Evolutionary conservation across 2,888 invertebrate genomes (phyloP), one percentile per base, ranked within the genome.

Genomic region (Polydrusus cervinus): DNA sequence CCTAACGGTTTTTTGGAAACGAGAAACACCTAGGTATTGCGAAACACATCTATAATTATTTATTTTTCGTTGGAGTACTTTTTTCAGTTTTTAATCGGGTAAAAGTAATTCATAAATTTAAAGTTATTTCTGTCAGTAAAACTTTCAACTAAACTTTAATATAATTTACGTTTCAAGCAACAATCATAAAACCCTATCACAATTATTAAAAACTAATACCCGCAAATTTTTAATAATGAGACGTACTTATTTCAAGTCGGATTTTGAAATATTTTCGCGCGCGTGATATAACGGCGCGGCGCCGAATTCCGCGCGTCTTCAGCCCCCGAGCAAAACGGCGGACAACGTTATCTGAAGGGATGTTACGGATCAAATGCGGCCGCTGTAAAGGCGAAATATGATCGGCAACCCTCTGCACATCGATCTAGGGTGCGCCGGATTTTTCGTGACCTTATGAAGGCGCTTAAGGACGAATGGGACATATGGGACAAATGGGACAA

Each of bases 391-490:
- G 43, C 14, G 38, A 51, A 25, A 64, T n/a, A 34, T 57, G 47
- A 45, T 71, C 71, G 66, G 71, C 76, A 70, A 76, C 76, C 74
- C 70, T 18, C 57, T 20, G 76, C 53, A 74, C 73, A 76, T 76
- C 76, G 76, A 76, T 76, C 71, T 60, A 25, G 73, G 76, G 57
- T 70, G 73, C 73, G 76, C 73, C 73, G 30, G 71, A 45, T 70
- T 75, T 67, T 71, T 74, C 70, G 43, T 65, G 70, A 70, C 74
- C 74, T 69, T 74, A 74, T 45, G 71, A 53, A 67, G 61, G 71
- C 70, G 74, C 43, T 40, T 34, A 64, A 74, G 74, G 74, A 57
- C 74, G 49, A 55, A 49, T 57, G 57, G 57, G 57, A 60, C 57
- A 67, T 20, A 20, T 9, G 45, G 40, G 16, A 53, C 25, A 53